A percentile compares a stretch with the other conserved stretches of the same genome.
Conservation (phyloP, 2,888 invertebrate genomes). For the Cerastis rubricosa region DNA sequence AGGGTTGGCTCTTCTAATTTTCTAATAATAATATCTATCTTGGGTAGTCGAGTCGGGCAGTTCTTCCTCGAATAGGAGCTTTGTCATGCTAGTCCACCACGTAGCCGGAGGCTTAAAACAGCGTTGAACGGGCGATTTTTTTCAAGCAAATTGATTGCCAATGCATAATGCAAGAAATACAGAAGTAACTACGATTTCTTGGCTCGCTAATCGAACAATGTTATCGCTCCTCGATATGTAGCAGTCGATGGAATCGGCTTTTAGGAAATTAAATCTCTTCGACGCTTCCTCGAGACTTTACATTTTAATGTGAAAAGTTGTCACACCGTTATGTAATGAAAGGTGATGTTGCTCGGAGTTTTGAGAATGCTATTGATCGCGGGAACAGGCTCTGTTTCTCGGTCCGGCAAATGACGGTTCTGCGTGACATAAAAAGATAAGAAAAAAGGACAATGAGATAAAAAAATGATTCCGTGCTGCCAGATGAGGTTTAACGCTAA, state of each 20-base stretch:
- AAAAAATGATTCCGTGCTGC: neutral
- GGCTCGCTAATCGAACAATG: conserved; percentile 52
- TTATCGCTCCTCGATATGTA: conserved; percentile 45
- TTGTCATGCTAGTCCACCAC: no score
- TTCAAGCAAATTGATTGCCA: neutral
- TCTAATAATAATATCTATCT: no score
- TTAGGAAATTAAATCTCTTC: conserved; percentile 86
- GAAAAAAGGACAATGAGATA: no score
- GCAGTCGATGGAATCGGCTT: conserved; percentile 67
- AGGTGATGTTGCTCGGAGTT: neutral
- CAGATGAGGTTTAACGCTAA: neutral
- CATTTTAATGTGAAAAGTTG: conserved; percentile 78
- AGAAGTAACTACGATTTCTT: conserved; percentile 22
- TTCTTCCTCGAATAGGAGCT: no score
- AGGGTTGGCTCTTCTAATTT: no score
- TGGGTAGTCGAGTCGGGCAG: no score
- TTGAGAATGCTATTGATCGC: neutral
- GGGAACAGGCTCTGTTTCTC: neutral
- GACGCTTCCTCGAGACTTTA: conserved; percentile 76
- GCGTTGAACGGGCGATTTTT: neutral
- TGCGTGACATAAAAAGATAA: neutral
- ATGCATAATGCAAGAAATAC: neutral
- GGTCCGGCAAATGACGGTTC: neutral
- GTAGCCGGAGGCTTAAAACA: no score
- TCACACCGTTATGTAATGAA: conserved; percentile 71